Evolutionary conservation across 2,888 invertebrate species (phyloP), one percentile per base, ranked within the genome.

Genomic region (Pardosa pseudoannulata): DNA sequence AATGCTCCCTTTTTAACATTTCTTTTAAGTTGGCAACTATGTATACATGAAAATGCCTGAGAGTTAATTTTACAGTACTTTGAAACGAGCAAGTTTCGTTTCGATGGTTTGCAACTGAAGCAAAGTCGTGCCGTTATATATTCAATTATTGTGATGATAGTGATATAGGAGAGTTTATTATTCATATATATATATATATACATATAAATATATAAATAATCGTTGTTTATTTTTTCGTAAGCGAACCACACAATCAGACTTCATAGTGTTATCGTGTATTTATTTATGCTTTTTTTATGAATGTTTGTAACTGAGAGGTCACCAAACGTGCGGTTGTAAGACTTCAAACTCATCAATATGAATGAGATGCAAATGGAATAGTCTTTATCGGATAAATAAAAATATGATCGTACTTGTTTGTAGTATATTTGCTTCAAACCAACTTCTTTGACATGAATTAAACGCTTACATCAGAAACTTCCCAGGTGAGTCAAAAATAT

Each of bases 221-320:
- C 16, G 56, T 5, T 56, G 56, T 56, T 56, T 56, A 56, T 56
- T 56, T 56, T 56, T 56, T 56, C 56, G 19, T 23, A 56, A 56
- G 56, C 56, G 56, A 11, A 56, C 11, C 56, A 56, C 56, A 56
- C 56, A 56, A 56, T 56, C 56, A 56, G 56, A 56, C 23, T 23
- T 23, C 56, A 56, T 56, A 56, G 56, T 56, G 56, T 56, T 56
- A 16, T 56, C 16, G 62, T 62, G 62, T 81, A 68, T 68, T 81
- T 74, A 68, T 81, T 74, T 32, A 36, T 68, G 68, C 74, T 41
- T 73, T 81, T 68, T 28, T 27, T 28, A 65, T 79, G 81, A 29
- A 36, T 81, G 81, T 81, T 81, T 81, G 74, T 74, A 68, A 74
- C 56, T 67, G 80, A 73, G 50, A 56, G 62, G 28, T 16, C 36